Percentiles rank a stretch among this genome's conserved stretches.
phyloP scores from a whole-genome alignment of 2,888 invertebrate genomes.

The Phalera bucephala region DNA sequence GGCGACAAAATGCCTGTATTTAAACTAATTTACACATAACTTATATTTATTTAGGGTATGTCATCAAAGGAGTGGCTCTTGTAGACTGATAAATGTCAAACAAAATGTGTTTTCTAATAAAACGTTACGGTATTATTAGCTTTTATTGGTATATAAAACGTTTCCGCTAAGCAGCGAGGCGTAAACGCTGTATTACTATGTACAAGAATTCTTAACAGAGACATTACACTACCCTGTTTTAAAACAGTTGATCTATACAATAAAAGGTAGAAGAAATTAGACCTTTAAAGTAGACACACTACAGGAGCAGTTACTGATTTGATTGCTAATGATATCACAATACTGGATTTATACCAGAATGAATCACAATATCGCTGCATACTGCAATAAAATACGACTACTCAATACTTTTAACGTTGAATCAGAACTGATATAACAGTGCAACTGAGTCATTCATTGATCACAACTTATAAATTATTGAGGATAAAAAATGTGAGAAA shows the following conservation, averaged over 20 bases:
- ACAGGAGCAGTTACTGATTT: not conserved
- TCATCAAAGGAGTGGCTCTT: constrained; percentile 1
- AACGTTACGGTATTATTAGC: not conserved
- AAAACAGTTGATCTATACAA: no score
- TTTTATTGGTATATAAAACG: not conserved
- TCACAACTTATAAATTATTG: constrained; percentile 20
- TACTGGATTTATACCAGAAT: constrained; percentile 16
- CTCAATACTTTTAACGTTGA: constrained; percentile 15
- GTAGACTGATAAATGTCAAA: constrained; percentile 2
- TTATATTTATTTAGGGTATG: not conserved
- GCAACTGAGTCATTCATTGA: constrained; percentile 45
- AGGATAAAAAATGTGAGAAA: constrained; percentile 6
- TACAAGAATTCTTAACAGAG: no score
- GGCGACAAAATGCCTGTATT: constrained; percentile 27
- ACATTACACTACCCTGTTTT: no score
- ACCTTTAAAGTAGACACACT: no score
- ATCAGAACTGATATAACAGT: constrained; percentile 25
- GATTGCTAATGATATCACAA: constrained; percentile 12
- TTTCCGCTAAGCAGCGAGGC: not conserved
- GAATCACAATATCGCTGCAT: constrained; percentile 31
- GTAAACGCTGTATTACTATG: not conserved
- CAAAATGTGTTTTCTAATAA: constrained; percentile 7
- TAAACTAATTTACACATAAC: constrained; percentile 15
- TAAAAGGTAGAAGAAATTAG: no score
- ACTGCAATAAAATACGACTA: constrained; percentile 7